Evolutionary conservation across 2,113 vertebrate genomes (phyloP), one percentile per base, ranked within the genome.

Genomic region (Ammospiza caudacuta): DNA sequence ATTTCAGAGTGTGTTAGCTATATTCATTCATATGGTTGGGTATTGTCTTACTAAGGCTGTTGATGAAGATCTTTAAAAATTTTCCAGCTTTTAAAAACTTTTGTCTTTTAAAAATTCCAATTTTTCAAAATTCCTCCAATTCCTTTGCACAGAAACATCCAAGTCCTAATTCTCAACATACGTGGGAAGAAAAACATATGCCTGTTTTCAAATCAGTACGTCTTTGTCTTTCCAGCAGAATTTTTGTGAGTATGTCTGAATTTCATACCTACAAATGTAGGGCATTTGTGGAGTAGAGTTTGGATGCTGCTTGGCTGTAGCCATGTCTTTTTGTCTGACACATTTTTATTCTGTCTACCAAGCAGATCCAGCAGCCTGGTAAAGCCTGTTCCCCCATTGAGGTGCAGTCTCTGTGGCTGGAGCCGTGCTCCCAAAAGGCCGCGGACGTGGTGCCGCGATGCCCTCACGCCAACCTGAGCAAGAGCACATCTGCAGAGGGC

Each of bases 361-460:
- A 64, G 54, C 10, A 83, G 91, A 55, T 23, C 12, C 55, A 73
- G 79, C 11, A 83, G 62, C n/a, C 35, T 27, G 33, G 37, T 39
- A 61, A 77, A 90, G 80, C 33, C 58, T 81, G 58, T 35, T 87
- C 49, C 68, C 70, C 58, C 33, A 63, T 62, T 41, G 27, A 21
- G 20, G 24, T 14, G 35, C 72, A 59, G 49, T 39, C 44, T 79
- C 62, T 33, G 58, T 46, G 54, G 27, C 52, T 58, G 22, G 51
- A 90, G 79, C 41, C 6, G 17, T 0, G 9, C 12, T 61, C 24
- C 61, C 15, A 22, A 24, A 67, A 41, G 0, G 6, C 0, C 0
- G 2, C 22, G 47, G 91, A 37, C 37, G 37, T 37, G 5, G 29
- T 2, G 22, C 12, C 27, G 28, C 24, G 2, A 1, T 2, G 0